Evolutionary conservation across 2,113 vertebrate species (phyloP).

Genomic region (Zosterops hypoxanthus): DNA sequence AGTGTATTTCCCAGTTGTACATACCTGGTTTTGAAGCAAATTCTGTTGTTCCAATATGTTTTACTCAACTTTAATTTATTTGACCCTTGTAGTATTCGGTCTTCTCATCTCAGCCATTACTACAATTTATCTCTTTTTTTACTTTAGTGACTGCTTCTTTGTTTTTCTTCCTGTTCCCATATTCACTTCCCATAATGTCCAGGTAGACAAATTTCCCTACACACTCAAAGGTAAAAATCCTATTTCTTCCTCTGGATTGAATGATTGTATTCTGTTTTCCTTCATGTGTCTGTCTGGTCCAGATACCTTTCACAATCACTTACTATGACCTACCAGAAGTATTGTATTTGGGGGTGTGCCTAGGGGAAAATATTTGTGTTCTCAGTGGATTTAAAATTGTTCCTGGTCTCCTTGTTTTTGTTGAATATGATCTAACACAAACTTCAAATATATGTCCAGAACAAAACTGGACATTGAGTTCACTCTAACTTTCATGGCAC

Average conservation of each 20-base stretch:
- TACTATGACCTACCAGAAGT: not conserved
- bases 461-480: constrained; percentile 25
- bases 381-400: not conserved
- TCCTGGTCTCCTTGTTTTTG: not conserved
- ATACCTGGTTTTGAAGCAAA: not conserved
- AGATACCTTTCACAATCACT: constrained; percentile 6
- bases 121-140: not conserved
- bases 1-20: not conserved
- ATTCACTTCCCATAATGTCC: not conserved
- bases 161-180: not conserved
- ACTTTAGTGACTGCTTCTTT: not conserved
- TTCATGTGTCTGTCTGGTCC: not conserved
- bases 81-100: not conserved
- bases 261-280: not conserved
- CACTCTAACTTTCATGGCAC: constrained; percentile 3
- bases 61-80: not conserved
- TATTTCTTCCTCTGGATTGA: not conserved
- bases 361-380: not conserved
- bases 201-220: not conserved
- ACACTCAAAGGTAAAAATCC: not conserved
- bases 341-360: not conserved
- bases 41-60: not conserved
- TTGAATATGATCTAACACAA: constrained; percentile 27
- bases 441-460: constrained; percentile 4
- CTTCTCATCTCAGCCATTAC: not conserved